Evolutionary conservation across 2,113 vertebrate genomes (phyloP).

Genomic region (Oncorhynchus nerka): DNA sequence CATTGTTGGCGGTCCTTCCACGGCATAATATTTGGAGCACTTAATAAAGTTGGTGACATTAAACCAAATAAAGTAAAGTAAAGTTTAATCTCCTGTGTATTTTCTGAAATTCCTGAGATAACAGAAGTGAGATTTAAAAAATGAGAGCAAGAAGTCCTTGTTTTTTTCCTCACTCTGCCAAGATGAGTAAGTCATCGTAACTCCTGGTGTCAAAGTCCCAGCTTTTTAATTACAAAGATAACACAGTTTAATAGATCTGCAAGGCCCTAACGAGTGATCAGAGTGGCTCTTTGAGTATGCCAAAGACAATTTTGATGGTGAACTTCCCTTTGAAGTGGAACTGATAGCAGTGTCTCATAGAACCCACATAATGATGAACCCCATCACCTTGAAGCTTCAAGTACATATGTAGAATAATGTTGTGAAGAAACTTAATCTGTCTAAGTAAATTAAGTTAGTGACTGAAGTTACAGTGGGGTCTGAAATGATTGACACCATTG

Average conservation of each 20-base stretch:
- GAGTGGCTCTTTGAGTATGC: too few relatives aligned
- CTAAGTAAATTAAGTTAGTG: too few relatives aligned
- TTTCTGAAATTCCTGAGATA: neutral
- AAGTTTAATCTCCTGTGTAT: neutral
- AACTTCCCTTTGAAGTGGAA: too few relatives aligned
- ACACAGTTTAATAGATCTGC: conserved; percentile 17
- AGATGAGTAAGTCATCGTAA: neutral
- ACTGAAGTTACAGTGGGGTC: too few relatives aligned
- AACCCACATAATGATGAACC: too few relatives aligned
- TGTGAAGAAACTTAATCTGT: too few relatives aligned
- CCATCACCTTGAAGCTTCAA: too few relatives aligned
- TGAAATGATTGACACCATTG: too few relatives aligned
- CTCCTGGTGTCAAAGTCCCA: conserved; percentile 11
- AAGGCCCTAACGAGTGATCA: neutral
- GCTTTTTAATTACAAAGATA: conserved; percentile 25
- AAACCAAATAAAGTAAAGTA: neutral
- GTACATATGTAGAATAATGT: too few relatives aligned
- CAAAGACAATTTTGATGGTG: too few relatives aligned
- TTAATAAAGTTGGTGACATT: neutral
- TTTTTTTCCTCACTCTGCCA: too few relatives aligned
- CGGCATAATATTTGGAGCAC: neutral
- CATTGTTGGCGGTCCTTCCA: neutral
- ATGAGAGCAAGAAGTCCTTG: neutral
- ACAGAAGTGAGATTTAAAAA: neutral
- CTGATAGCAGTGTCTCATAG: too few relatives aligned